Conservation (phyloP, 2,113 vertebrate genomes). For the Antechinus flavipes region DNA sequence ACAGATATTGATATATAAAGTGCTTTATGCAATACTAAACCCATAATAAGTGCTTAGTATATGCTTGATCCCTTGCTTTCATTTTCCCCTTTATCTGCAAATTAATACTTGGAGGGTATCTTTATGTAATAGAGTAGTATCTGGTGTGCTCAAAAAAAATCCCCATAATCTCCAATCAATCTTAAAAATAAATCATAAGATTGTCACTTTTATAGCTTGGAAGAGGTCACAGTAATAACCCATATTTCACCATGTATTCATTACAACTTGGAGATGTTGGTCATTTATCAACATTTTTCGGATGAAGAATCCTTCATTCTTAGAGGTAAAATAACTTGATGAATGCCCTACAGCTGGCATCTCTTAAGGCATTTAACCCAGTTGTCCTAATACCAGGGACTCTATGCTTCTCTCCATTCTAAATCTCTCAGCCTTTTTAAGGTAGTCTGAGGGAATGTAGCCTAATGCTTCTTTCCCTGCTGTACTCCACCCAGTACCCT, state of each 20-base stretch:
- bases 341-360: neutral
- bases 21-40: neutral
- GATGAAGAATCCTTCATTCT: neutral
- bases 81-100: neutral
- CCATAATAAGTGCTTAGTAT: neutral
- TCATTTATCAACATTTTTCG: neutral
- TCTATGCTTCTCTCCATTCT: neutral
- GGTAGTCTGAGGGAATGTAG: neutral
- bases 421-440: neutral
- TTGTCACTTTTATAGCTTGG: neutral
- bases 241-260: neutral
- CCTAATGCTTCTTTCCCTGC: neutral
- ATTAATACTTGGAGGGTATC: neutral
- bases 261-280: neutral
- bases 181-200: neutral
- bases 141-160: neutral
- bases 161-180: neutral
- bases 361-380: neutral
- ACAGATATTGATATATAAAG: neutral
- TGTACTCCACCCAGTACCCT: neutral
- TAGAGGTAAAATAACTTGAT: neutral
- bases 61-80: neutral
- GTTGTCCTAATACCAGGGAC: neutral
- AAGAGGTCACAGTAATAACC: neutral
- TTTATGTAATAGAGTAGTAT: neutral